Evolutionary conservation across 2,797 vertebrate genomes (phyloP).

Genomic region (Tokudaia muenninki): DNA sequence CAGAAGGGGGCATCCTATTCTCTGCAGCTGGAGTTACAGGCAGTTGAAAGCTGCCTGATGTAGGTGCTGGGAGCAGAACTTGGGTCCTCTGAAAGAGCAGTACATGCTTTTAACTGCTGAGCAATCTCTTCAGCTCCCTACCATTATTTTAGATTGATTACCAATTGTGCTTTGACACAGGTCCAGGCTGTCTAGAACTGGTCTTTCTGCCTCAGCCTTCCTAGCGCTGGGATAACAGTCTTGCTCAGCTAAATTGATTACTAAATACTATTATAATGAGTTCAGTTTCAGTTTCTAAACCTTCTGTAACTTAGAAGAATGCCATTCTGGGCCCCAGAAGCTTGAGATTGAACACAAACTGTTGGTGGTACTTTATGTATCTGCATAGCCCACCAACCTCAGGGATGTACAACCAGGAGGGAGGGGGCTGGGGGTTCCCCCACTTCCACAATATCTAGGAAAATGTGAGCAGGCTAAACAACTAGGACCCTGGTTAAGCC

Average conservation of each 20-base stretch:
- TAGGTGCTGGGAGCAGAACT: background rate
- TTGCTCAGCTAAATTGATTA: no score
- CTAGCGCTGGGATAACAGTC: background rate
- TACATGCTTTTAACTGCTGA: background rate
- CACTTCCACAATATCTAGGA: background rate
- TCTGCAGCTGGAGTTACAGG: background rate
- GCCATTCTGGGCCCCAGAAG: background rate
- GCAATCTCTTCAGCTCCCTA: background rate
- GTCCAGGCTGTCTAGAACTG: background rate
- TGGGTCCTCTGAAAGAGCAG: background rate
- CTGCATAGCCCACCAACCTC: background rate
- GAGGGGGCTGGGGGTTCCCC: background rate
- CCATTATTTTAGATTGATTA: background rate
- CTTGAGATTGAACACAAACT: background rate
- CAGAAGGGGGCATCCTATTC: background rate
- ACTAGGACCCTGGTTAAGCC: background rate
- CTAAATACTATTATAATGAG: constrained; percentile 51
- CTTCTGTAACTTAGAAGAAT: constrained; percentile 28
- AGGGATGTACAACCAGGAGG: background rate
- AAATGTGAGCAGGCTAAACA: background rate
- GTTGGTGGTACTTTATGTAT: background rate
- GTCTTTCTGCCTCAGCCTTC: background rate
- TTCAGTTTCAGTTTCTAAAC: background rate
- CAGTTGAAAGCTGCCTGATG: no score
- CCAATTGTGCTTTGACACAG: background rate